phyloP scores from a whole-genome alignment of 2,113 vertebrate genomes.

The Apteryx owenii region DNA sequence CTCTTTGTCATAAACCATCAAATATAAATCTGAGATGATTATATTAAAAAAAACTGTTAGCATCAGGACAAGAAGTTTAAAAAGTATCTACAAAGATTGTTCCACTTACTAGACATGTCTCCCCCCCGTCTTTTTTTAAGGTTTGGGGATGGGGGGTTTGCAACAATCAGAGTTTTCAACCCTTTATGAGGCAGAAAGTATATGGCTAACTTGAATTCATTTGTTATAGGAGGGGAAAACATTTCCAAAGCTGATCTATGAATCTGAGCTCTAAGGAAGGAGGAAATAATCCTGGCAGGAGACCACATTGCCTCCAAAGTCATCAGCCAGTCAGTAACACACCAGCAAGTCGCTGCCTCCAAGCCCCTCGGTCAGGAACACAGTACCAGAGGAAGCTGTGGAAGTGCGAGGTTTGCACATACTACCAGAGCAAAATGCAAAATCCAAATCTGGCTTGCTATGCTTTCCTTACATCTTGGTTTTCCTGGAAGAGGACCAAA shows the following conservation, averaged over 20 bases:
- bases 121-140: background rate
- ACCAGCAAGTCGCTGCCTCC: background rate
- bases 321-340: background rate
- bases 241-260: background rate
- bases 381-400: background rate
- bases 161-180: background rate
- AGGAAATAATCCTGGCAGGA: background rate
- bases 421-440: background rate
- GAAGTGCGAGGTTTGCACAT: background rate
- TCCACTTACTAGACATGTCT: background rate
- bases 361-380: background rate
- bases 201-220: background rate
- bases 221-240: background rate
- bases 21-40: background rate
- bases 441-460: constrained; percentile 23
- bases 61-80: background rate
- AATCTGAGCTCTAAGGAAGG: background rate
- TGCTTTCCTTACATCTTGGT: constrained; percentile 91
- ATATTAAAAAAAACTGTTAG: background rate
- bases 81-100: background rate
- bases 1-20: background rate
- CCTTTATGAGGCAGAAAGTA: background rate
- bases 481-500: constrained; percentile 97
- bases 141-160: background rate
- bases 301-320: background rate